Evolutionary conservation across 2,113 vertebrate genomes (phyloP), one percentile per base, ranked within the genome.

Genomic region (Mohoua ochrocephala): DNA sequence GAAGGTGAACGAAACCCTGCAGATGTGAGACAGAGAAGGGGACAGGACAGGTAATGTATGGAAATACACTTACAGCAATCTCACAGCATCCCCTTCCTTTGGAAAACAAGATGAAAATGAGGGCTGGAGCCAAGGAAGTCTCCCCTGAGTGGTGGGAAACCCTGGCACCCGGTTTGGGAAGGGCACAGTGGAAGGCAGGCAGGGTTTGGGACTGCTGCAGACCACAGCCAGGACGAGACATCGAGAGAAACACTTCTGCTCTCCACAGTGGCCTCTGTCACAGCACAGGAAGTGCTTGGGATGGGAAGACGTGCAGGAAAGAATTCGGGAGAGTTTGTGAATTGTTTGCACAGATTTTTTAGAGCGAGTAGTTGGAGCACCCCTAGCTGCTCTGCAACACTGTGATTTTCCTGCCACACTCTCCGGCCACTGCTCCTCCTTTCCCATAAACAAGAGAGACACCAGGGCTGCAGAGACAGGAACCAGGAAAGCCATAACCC

Each of bases 141-240:
- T 59, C 19, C 56, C 33, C 18, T 24, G 50, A 57, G 44, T 10
- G 33, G 3, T 57, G 61, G 68, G 33, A 89, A 63, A 11, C 44
- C 24, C 37, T 57, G 54, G 41, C 9, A 15, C 28, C 2, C 0
- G 0, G 27, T 13, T 17, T 9, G 22, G 59, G 41, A 65, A 64
- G 26, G 19, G 63, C 47, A 31, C 37, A 39, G 69, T 2, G n/a
- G 59, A 47, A 52, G 20, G 28, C n/a, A 67, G 35, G 53, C 33
- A 69, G 17, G 17, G 9, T 41, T 74, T 6, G 8, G 49, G 27
- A 18, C 28, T 60, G 41, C 73, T 67, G 27, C 27, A 3, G 44
- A 42, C 18, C 52, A 73, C 11, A 42, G 15, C 59, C 3, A 1
- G 54, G 15, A 50, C 2, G 10, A 74, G 14, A 52, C 44, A 52